Percentiles rank a stretch among this genome's conserved stretches.
phyloP scores from a whole-genome alignment of 2,888 invertebrate genomes.

The Toxonevra muliebris region DNA sequence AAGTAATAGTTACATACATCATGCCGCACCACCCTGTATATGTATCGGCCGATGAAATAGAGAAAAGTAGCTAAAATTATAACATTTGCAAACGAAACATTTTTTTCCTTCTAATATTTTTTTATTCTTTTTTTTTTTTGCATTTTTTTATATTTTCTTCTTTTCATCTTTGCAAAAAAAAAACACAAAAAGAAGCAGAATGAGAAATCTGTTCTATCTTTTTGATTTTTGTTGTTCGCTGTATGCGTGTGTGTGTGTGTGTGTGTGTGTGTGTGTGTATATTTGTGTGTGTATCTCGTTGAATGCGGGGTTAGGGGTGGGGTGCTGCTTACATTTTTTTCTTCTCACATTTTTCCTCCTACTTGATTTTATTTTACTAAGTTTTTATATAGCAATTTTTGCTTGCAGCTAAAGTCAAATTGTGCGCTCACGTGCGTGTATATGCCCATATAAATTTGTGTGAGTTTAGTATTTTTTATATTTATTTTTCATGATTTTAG shows the following conservation, averaged over 20 bases:
- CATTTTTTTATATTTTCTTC: not conserved
- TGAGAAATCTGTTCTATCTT: not conserved
- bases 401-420: not conserved
- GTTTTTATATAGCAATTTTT: not conserved
- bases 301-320: conserved; percentile 6
- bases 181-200: not conserved
- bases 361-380: not conserved
- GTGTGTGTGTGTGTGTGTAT: conserved; percentile 10
- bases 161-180: too few species aligned
- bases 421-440: not conserved
- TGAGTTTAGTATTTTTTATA: too few species aligned
- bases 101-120: too few species aligned
- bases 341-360: not conserved
- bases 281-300: not conserved
- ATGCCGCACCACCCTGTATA: too few species aligned
- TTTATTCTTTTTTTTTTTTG: too few species aligned
- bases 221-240: not conserved
- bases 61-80: too few species aligned
- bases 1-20: too few species aligned
- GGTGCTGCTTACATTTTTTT: not conserved
- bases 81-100: too few species aligned
- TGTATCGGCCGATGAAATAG: too few species aligned
- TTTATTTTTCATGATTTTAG: too few species aligned
- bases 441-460: too few species aligned
- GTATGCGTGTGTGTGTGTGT: not conserved